Conservation (phyloP, 2,113 vertebrate species). For the Xiphophorus couchianus region DNA sequence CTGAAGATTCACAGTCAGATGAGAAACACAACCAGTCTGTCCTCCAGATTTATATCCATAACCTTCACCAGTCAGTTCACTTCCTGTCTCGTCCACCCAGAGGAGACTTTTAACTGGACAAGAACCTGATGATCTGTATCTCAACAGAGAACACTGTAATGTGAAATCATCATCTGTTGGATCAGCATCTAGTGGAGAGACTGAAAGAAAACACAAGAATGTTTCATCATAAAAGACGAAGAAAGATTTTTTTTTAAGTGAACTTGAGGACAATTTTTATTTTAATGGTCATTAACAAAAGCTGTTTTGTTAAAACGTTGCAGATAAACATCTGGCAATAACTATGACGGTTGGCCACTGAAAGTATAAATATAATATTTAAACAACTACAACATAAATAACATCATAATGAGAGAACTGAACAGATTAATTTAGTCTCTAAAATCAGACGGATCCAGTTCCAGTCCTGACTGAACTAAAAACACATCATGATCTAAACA, state of each 20-base stretch:
- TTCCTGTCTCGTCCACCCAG: conserved; percentile 36
- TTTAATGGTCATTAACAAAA: no score
- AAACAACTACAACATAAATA: no score
- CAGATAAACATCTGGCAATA: no score
- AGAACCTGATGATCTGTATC: fast-evolving
- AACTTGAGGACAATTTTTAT: no score
- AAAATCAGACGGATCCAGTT: neutral
- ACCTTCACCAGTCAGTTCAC: neutral
- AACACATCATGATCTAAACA: neutral
- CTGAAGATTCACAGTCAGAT: conserved; percentile 24
- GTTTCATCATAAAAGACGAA: no score
- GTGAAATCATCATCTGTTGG: neutral
- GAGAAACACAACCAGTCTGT: neutral
- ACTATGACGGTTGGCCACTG: no score
- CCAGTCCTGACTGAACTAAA: no score
- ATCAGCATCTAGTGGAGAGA: neutral
- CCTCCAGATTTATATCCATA: neutral
- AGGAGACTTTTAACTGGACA: neutral
- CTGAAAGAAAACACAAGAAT: conserved; percentile 15
- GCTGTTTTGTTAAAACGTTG: neutral
- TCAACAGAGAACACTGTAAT: conserved; percentile 31
- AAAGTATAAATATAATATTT: no score
- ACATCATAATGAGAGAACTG: no score
- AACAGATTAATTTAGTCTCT: neutral
- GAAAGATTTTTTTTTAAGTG: no score